These are phyloP conservation scores for Mustela erminea DNA, from an alignment of 2,797 vertebrate species.

Conservation along the genomic window DNA sequence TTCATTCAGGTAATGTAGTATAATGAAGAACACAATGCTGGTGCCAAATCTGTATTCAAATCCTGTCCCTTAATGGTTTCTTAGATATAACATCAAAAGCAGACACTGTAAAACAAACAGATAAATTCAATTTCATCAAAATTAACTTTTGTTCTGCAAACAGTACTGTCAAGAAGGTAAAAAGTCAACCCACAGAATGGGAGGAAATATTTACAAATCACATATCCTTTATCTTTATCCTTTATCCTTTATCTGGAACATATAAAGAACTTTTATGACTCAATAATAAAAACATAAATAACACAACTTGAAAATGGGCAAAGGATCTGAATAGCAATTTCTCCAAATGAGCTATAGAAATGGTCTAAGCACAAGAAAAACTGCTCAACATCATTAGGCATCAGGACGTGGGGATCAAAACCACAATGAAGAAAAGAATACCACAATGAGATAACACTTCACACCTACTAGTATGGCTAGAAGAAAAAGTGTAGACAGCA, in stretches of 20 bases:
- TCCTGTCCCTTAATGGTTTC: not conserved
- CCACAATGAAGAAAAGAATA: not conserved
- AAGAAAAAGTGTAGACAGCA: not conserved
- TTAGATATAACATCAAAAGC: not conserved
- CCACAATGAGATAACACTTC: not conserved
- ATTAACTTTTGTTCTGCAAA: too few relatives aligned
- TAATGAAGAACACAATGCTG: not conserved
- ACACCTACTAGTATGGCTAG: not conserved
- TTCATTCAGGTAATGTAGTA: not conserved
- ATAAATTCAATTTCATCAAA: too few relatives aligned
- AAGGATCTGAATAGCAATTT: not conserved
- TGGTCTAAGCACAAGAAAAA: not conserved
- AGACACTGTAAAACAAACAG: not conserved
- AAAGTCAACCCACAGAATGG: too few relatives aligned
- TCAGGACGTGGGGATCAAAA: conserved; percentile 16
- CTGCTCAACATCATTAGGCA: not conserved
- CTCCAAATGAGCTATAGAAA: not conserved
- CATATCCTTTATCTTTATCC: too few relatives aligned
- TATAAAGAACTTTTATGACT: too few relatives aligned
- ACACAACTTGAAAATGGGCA: too few relatives aligned
- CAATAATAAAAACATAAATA: too few relatives aligned
- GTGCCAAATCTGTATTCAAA: not conserved
- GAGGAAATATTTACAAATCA: too few relatives aligned
- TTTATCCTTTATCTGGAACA: too few relatives aligned
- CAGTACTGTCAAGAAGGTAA: too few relatives aligned